Base-by-base conservation (phyloP, 2,113 vertebrate genomes). In the Scophthalmus maximus region DNA sequence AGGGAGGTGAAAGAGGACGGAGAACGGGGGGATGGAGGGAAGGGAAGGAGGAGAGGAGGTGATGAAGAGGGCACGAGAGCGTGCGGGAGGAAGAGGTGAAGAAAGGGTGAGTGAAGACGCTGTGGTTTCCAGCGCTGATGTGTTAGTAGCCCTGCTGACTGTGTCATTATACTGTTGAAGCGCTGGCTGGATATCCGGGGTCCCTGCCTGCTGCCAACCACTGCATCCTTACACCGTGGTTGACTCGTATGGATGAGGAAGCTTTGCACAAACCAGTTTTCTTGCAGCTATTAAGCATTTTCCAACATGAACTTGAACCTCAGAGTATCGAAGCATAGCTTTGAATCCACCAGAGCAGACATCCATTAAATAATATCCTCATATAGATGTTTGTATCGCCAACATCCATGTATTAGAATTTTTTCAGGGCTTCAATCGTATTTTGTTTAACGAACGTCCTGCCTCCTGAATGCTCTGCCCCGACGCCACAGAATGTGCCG, bases 91-190 rank as follows among this genome's bases (percentile, higher is more conserved):
- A 85, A 74, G 83, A 81, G 88, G 87, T 84, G 87, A 87, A 75
- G 80, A 78, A 79, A 82, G 85, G 78, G 77, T 84, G 82, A 82
- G 87, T 71, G 70, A 78, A 89, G 85, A 84, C 78, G 74, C 72
- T 32, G 67, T 51, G 81, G 81, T 92, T 89, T 50, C 87, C 87
- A 90, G 91, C 83, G 92, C 95, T 95, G 95, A 96, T 96, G 94
- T 95, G 90, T 89, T 85, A 84, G 95, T 93, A 89, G 94, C 93
- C 75, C 93, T 88, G 88, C 11, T 70, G 88, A 87, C 84, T 79
- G 82, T 94, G 94, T 96, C 95, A 94, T 92, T 94, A 94, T 94
- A 93, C 89, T 84, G 91, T 82, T 89, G 60, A 76, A 93, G 91
- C 91, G 91, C 91, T 88, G 91, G 91, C 93, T 93, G 89, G 92